Conservation (phyloP, 2,113 vertebrate genomes). For the Oenanthe oenanthe region DNA sequence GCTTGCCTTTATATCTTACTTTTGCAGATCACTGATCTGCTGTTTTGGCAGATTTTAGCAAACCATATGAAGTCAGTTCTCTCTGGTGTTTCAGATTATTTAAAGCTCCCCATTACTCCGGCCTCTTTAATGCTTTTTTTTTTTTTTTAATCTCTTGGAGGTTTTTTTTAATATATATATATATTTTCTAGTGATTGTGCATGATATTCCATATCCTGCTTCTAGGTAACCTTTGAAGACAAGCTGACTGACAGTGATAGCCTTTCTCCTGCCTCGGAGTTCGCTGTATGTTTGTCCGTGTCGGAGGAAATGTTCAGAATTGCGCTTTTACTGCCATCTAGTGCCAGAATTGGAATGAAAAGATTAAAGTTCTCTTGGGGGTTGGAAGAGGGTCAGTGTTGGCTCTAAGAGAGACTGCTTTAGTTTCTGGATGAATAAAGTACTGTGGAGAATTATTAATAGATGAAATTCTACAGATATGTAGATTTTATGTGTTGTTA, state of each 20-base stretch:
- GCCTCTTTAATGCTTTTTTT: not conserved
- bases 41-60: slow-evolving; percentile 33
- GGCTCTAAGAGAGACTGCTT: not conserved
- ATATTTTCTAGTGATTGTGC: not conserved
- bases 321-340: slow-evolving; percentile 78
- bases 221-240: slow-evolving; percentile 59
- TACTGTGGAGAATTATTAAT: not conserved
- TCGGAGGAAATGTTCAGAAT: not conserved
- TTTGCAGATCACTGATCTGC: not conserved
- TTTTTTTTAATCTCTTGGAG: not conserved
- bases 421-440: not conserved
- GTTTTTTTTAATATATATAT: too few species aligned
- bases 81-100: slow-evolving; percentile 34
- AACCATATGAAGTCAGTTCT: not conserved
- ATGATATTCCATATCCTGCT: not conserved
- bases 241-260: slow-evolving; percentile 27
- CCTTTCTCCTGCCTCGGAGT: not conserved
- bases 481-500: not conserved
- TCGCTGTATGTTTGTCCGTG: not conserved
- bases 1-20: slow-evolving; percentile 5
- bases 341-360: not conserved
- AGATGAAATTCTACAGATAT: not conserved
- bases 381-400: rapidly evolving
- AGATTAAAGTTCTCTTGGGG: not conserved
- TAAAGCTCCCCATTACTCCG: not conserved